phyloP scores from a whole-genome alignment of 2,888 invertebrate genomes.

The Caenorhabditis angaria region DNA sequence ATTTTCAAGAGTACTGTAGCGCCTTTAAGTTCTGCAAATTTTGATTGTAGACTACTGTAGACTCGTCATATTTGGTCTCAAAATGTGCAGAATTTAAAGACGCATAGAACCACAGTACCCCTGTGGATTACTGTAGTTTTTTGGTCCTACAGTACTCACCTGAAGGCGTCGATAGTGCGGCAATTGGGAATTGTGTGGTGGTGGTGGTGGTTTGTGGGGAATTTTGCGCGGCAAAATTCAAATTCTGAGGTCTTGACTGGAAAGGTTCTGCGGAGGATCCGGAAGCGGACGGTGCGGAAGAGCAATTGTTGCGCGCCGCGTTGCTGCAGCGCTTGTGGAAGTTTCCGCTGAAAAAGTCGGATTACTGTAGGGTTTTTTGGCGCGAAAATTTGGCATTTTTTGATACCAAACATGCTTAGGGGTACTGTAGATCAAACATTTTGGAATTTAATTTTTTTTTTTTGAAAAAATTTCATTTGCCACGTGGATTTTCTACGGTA shows the following conservation, averaged over 20 bases:
- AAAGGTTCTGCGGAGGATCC: background rate
- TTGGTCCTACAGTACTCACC: constrained; percentile 9
- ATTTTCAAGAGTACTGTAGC: too few species aligned
- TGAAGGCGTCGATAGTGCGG: constrained; percentile 28
- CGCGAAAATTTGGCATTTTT: background rate
- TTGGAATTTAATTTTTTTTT: too few species aligned
- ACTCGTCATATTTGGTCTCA: too few species aligned
- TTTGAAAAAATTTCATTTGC: too few species aligned
- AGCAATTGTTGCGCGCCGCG: constrained; percentile 70
- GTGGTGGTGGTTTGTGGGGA: constrained; percentile 21
- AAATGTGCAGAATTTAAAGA: too few species aligned
- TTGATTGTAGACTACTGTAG: too few species aligned
- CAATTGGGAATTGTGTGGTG: constrained; percentile 16
- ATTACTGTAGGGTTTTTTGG: background rate
- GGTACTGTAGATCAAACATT: too few species aligned
- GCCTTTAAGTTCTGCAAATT: too few species aligned
- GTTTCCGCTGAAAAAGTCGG: constrained; percentile 58
- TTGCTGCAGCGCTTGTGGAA: constrained; percentile 71
- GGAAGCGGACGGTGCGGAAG: constrained; percentile 15
- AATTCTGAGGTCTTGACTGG: background rate
- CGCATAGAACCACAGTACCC: too few species aligned
- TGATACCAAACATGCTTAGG: too few species aligned
- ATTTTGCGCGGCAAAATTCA: background rate
- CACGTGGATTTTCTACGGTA: too few species aligned
- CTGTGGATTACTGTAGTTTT: too few species aligned